These are phyloP conservation scores for Stichodactyla helianthus DNA, from an alignment of 64 coral and sea anemone species.

Conservation along the genomic window DNA sequence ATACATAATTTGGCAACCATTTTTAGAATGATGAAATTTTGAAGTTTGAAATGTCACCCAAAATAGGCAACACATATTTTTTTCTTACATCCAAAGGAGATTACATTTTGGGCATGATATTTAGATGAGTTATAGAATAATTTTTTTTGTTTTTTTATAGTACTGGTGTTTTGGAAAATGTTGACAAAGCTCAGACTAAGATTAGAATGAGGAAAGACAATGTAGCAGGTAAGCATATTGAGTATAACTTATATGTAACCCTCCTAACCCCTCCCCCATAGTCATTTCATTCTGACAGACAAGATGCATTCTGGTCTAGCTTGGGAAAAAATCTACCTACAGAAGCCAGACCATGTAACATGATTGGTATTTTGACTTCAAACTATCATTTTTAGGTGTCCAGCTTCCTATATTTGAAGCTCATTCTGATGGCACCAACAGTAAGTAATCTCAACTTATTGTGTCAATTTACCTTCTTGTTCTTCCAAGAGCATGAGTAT, in stretches of 20 bases:
- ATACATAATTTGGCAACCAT: neutral
- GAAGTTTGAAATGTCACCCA: neutral
- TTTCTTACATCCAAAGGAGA: neutral
- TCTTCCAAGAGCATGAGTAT: no score
- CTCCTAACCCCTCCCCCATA: neutral
- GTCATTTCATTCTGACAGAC: no score
- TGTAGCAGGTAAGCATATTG: constrained; percentile 67
- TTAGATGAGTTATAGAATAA: neutral
- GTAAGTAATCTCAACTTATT: constrained; percentile 43
- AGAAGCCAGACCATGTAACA: no score
- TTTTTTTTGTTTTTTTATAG: constrained; percentile 22
- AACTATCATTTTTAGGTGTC: constrained; percentile 50
- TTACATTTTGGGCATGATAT: no score
- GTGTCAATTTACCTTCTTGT: no score
- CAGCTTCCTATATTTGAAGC: constrained; percentile 91
- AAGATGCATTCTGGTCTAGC: no score
- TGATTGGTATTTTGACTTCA: no score
- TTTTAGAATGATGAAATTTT: neutral
- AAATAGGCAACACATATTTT: neutral
- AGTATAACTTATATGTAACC: neutral
- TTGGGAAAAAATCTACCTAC: no score
- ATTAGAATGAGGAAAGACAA: constrained; percentile 89
- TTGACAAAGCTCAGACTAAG: constrained; percentile 98
- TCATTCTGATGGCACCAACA: constrained; percentile 88
- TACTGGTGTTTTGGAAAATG: constrained; percentile 92